phyloP scores from a whole-genome alignment of 2,888 invertebrate species.

The Odontothrips loti region DNA sequence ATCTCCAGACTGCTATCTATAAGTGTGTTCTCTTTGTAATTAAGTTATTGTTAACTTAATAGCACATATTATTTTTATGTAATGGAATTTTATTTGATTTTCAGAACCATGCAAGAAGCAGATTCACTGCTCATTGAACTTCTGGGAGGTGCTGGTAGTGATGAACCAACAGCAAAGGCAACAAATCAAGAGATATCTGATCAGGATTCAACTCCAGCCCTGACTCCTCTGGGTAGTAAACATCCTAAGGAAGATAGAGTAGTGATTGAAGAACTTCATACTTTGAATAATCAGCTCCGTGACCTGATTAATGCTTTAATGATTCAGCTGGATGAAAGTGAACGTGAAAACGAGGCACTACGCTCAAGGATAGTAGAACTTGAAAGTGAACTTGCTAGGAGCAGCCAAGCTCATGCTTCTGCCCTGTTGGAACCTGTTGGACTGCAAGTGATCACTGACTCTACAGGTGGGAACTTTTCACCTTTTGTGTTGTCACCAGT shows the following conservation, averaged over 20 bases:
- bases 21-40: conserved; percentile 40
- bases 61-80: not conserved
- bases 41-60: not conserved
- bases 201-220: conserved; percentile 36
- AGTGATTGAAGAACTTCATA: conserved; percentile 64
- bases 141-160: conserved; percentile 39
- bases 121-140: conserved; percentile 57
- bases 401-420: conserved; percentile 32
- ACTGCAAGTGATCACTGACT: conserved; percentile 34
- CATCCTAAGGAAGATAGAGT: conserved; percentile 58
- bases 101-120: conserved; percentile 60
- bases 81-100: not conserved
- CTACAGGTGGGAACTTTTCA: conserved; percentile 38
- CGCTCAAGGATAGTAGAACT: conserved; percentile 56
- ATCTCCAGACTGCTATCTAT: conserved; percentile 51
- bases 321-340: conserved; percentile 60
- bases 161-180: conserved; percentile 40
- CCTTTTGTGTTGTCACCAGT: conserved; percentile 42
- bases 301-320: conserved; percentile 56
- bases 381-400: conserved; percentile 52
- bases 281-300: conserved; percentile 60
- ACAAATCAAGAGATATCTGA: conserved; percentile 31
- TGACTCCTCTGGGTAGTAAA: conserved; percentile 46
- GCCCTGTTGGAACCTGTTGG: not conserved
- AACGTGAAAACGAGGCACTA: conserved; percentile 58